These are phyloP conservation scores for Melanostigma gelatinosum DNA, from an alignment of 2,113 vertebrate species.

Conservation along the genomic window DNA sequence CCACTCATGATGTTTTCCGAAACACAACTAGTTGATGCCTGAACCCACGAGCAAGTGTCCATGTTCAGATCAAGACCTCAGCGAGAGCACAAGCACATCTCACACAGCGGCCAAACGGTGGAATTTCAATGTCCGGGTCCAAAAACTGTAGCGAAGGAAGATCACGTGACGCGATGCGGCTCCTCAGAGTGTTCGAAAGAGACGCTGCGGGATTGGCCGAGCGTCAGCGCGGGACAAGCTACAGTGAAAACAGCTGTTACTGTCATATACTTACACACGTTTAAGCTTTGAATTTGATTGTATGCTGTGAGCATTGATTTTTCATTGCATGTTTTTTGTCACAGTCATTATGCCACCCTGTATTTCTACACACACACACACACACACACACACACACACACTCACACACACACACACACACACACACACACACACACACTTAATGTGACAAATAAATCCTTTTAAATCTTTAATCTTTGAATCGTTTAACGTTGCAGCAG, in stretches of 20 bases:
- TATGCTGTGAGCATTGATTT: background rate
- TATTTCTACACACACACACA: background rate
- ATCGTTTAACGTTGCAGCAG: background rate
- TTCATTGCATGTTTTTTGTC: background rate
- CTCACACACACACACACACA: background rate
- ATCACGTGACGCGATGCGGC: background rate
- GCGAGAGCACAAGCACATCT: background rate
- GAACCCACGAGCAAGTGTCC: background rate
- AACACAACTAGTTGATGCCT: background rate
- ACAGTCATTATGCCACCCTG: background rate
- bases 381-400: background rate
- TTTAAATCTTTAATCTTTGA: background rate
- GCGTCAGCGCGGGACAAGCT: background rate
- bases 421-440: background rate
- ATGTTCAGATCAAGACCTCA: background rate
- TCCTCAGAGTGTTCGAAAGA: background rate
- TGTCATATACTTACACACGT: background rate
- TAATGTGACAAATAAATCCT: background rate
- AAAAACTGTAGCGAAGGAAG: background rate
- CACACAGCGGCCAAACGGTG: background rate
- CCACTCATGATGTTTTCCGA: background rate
- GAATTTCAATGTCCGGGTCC: background rate
- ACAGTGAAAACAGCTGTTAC: background rate
- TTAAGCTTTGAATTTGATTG: background rate
- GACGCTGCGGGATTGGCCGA: background rate